These are phyloP conservation scores for Thalassophryne amazonica DNA, from an alignment of 2,797 vertebrate genomes.

Conservation along the genomic window DNA sequence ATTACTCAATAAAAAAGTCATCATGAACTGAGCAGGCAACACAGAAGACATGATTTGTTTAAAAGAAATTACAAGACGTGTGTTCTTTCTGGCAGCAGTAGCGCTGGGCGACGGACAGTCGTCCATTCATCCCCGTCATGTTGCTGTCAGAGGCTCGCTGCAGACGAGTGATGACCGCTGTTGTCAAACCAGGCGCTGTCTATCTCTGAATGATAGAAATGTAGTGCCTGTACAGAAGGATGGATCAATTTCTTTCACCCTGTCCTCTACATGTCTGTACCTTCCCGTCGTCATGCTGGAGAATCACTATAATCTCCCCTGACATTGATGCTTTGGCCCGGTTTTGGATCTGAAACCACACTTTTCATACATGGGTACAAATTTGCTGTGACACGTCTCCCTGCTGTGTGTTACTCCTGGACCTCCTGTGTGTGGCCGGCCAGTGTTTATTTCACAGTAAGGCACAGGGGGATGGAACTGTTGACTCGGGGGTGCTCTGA, in stretches of 20 bases:
- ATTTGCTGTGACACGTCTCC: slow-evolving; percentile 50
- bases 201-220: slow-evolving; percentile 76
- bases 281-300: slow-evolving; percentile 47
- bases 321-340: slow-evolving; percentile 28
- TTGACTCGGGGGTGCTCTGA: slow-evolving; percentile 54
- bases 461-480: slow-evolving; percentile 38
- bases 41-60: too few species aligned
- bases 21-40: too few species aligned
- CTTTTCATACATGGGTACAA: slow-evolving; percentile 29
- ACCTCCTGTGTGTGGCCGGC: slow-evolving; percentile 55
- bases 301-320: slow-evolving; percentile 34
- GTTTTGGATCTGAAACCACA: slow-evolving; percentile 49
- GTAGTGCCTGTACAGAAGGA: slow-evolving; percentile 62
- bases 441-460: slow-evolving; percentile 46
- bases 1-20: too few species aligned
- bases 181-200: slow-evolving; percentile 61
- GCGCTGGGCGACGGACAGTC: slow-evolving; percentile 44
- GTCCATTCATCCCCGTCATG: slow-evolving; percentile 76
- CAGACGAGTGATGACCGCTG: slow-evolving; percentile 75
- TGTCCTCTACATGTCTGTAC: slow-evolving; percentile 39
- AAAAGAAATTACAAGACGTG: slow-evolving; percentile 39
- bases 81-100: slow-evolving; percentile 35
- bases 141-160: slow-evolving; percentile 70
- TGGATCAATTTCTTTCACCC: slow-evolving; percentile 67
- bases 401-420: slow-evolving; percentile 47